phyloP scores from a whole-genome alignment of 2,797 vertebrate genomes.

The Vespertilio murinus region DNA sequence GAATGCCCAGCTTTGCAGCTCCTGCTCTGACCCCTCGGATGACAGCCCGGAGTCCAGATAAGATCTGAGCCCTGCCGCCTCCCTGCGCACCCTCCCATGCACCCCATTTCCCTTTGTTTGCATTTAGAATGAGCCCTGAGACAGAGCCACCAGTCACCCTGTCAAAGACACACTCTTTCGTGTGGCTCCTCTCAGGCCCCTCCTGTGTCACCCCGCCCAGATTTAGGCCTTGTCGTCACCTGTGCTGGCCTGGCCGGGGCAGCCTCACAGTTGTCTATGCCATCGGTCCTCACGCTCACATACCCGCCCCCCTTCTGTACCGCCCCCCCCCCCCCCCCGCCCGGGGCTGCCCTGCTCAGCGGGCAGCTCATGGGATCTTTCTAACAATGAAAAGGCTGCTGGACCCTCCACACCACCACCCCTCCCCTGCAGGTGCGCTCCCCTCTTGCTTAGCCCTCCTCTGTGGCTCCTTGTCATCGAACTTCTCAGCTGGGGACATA shows the following conservation, averaged over 20 bases:
- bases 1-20: slow-evolving; percentile 69
- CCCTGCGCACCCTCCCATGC: background rate
- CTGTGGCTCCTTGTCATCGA: background rate
- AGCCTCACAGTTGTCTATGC: background rate
- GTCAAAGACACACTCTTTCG: slow-evolving; percentile 21
- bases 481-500: background rate
- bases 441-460: fast-evolving
- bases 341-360: background rate
- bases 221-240: background rate
- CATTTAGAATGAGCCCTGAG: slow-evolving; percentile 66
- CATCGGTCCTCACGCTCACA: too few relatives aligned
- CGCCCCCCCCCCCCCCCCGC: too few relatives aligned
- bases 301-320: too few relatives aligned
- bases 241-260: fast-evolving
- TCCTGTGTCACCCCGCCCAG: background rate
- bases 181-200: background rate
- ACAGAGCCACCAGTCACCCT: background rate
- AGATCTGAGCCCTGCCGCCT: slow-evolving; percentile 66
- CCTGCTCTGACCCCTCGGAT: slow-evolving; percentile 52
- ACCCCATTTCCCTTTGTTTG: slow-evolving; percentile 59
- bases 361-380: background rate
- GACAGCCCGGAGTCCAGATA: slow-evolving; percentile 60
- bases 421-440: fast-evolving
- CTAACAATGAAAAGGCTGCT: background rate
- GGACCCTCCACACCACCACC: background rate